A percentile compares a stretch with the other conserved stretches of the same genome.
phyloP scores from a whole-genome alignment of 1,140 invertebrate species.

The Adoxophyes honmai region DNA sequence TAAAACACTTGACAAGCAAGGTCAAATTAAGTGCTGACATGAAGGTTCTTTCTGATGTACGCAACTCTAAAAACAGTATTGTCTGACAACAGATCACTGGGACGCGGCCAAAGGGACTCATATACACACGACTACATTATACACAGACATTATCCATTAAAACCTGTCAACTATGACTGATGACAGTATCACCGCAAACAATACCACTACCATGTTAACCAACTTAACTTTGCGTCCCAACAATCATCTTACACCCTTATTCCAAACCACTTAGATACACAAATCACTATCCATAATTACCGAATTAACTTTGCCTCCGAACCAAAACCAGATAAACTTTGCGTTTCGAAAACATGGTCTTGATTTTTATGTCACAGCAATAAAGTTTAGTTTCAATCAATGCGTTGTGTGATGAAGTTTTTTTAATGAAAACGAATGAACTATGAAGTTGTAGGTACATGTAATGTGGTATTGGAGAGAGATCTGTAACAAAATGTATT shows the following conservation, averaged over 20 bases:
- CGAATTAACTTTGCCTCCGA: neutral
- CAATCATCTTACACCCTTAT: neutral
- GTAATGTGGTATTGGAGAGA: constrained; percentile 26
- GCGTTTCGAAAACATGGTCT: neutral
- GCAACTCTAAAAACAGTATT: no score
- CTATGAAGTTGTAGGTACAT: constrained; percentile 44
- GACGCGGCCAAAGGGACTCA: neutral
- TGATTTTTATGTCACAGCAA: neutral
- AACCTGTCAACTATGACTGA: constrained; percentile 45
- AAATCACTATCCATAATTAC: neutral
- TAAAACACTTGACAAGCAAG: no score
- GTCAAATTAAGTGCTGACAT: no score
- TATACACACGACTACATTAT: neutral
- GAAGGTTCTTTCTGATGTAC: no score
- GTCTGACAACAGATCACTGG: neutral
- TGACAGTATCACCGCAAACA: constrained; percentile 43
- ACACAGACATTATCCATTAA: constrained; percentile 37
- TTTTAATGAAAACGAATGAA: constrained; percentile 29
- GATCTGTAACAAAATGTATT: constrained; percentile 46
- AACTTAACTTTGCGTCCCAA: neutral
- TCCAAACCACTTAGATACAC: neutral
- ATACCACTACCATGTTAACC: constrained; percentile 28
- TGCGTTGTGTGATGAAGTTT: neutral
- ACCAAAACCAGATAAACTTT: neutral
- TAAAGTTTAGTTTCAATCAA: neutral